Evolutionary conservation across 2,888 invertebrate genomes (phyloP).

Genomic region (Oscheius sp.): DNA sequence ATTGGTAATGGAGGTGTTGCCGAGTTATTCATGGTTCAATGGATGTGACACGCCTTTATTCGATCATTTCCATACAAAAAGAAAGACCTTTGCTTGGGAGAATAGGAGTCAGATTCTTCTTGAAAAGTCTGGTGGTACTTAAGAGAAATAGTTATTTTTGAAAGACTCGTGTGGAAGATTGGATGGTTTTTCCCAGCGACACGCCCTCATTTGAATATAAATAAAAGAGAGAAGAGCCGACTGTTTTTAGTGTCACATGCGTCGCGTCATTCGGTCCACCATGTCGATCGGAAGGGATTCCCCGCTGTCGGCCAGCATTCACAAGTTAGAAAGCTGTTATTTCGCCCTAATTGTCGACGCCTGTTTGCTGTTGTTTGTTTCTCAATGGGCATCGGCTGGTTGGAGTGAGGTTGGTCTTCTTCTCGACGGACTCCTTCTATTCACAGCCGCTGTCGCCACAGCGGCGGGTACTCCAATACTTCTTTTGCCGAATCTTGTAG

Average conservation of each 20-base stretch:
- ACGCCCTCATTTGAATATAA: not conserved
- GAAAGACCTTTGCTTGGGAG: too few species aligned
- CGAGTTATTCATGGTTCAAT: too few species aligned
- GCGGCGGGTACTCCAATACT: not conserved
- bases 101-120: too few species aligned
- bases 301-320: not conserved
- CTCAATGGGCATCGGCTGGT: not conserved
- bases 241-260: conserved; percentile 23
- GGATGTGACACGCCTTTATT: too few species aligned
- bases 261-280: conserved; percentile 10
- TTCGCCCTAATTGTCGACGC: conserved; percentile 16
- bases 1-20: too few species aligned
- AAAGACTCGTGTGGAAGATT: too few species aligned
- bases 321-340: conserved; percentile 10
- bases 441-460: conserved; percentile 7
- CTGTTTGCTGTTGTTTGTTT: not conserved
- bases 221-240: conserved; percentile 1
- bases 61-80: too few species aligned
- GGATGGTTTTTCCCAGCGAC: conserved; percentile 5
- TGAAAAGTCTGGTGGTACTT: too few species aligned
- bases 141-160: too few species aligned
- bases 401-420: not conserved
- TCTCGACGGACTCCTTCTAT: conserved; percentile 3
- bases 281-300: not conserved
- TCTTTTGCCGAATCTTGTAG: conserved; percentile 1